Conservation (phyloP, 2,888 invertebrate species). For the Drosophila peninsularis region DNA sequence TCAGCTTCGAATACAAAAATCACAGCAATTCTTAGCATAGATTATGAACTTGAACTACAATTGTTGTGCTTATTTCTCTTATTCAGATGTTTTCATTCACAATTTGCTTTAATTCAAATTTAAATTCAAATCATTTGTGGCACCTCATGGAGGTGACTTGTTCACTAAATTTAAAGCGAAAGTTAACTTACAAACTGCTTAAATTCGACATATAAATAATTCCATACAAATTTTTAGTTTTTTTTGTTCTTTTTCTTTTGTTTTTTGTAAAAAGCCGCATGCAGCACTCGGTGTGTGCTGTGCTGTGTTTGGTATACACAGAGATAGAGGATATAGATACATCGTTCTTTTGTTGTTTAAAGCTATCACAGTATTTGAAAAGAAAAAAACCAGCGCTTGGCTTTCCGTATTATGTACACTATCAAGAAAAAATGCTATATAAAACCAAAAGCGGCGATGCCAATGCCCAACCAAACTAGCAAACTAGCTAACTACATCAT, state of each 20-base stretch:
- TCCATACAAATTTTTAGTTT: constrained; percentile 37
- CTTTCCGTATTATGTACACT: constrained; percentile 42
- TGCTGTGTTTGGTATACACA: constrained; percentile 7
- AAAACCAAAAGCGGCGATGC: constrained; percentile 53
- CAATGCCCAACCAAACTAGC: constrained; percentile 52
- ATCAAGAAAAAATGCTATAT: constrained; percentile 50
- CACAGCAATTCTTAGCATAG: constrained; percentile 67
- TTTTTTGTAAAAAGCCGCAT: constrained; percentile 21
- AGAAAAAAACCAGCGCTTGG: constrained; percentile 39
- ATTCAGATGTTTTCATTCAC: constrained; percentile 22
- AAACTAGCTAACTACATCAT: constrained; percentile 25
- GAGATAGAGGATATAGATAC: constrained; percentile 35
- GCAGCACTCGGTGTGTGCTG: constrained; percentile 19
- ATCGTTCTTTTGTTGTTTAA: constrained; percentile 41
- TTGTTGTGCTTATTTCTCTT: constrained; percentile 45
- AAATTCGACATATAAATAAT: constrained; percentile 51
- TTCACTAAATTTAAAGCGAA: constrained; percentile 39
- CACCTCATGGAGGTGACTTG: constrained; percentile 71
- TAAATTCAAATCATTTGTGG: constrained; percentile 54
- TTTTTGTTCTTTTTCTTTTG: constrained; percentile 3
- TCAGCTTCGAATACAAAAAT: constrained; percentile 64
- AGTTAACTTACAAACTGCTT: constrained; percentile 50
- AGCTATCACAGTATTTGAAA: constrained; percentile 64
- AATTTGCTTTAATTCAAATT: constrained; percentile 49
- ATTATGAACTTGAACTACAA: constrained; percentile 45